phyloP scores from a whole-genome alignment of 2,888 invertebrate genomes.

The Rhagophthalmus giganteus region DNA sequence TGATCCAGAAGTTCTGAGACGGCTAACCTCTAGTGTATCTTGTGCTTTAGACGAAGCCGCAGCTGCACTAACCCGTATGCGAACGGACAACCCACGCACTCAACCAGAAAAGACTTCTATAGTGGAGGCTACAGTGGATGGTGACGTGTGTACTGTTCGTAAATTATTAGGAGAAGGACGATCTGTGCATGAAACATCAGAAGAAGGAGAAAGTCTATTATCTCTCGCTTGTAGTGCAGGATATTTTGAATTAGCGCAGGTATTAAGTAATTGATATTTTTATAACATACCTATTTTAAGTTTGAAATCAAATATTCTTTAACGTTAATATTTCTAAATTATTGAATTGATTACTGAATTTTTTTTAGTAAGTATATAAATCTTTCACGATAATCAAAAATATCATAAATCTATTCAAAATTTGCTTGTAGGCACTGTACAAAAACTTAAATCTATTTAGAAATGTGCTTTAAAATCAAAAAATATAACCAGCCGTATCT shows the following conservation, averaged over 20 bases:
- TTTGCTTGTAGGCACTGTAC: too few relatives aligned
- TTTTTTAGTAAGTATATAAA: too few relatives aligned
- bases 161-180: slow-evolving; percentile 91
- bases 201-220: slow-evolving; percentile 94
- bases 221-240: slow-evolving; percentile 97
- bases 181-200: slow-evolving; percentile 93
- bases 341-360: too few relatives aligned
- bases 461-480: too few relatives aligned
- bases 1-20: slow-evolving; percentile 85
- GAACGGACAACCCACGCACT: slow-evolving; percentile 71
- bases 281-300: not conserved
- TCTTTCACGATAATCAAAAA: too few relatives aligned
- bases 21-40: slow-evolving; percentile 79
- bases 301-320: too few relatives aligned
- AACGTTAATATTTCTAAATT: too few relatives aligned
- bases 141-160: slow-evolving; percentile 90
- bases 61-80: slow-evolving; percentile 93
- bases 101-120: slow-evolving; percentile 60
- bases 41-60: slow-evolving; percentile 97
- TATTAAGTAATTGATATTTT: slow-evolving; percentile 46
- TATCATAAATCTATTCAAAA: too few relatives aligned
- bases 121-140: slow-evolving; percentile 92
- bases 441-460: too few relatives aligned
- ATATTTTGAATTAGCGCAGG: slow-evolving; percentile 96
- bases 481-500: too few relatives aligned